These are phyloP conservation scores for Lepidurus arcticus DNA, from an alignment of 1,140 invertebrate species.

Conservation along the genomic window DNA sequence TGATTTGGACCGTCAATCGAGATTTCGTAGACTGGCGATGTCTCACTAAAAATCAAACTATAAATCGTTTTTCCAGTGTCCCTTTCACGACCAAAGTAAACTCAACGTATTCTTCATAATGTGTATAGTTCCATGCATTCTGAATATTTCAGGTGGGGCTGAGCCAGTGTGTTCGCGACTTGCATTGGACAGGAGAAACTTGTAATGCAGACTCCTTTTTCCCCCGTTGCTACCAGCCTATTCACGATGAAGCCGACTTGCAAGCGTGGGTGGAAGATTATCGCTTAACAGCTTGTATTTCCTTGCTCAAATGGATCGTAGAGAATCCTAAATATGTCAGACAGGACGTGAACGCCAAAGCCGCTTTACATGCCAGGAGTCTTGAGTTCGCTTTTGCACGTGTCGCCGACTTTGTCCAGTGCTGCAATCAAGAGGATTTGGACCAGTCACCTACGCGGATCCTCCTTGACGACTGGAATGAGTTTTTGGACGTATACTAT, in stretches of 20 bases:
- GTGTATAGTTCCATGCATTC: neutral
- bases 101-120: neutral
- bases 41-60: constrained; percentile 58
- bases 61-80: constrained; percentile 71
- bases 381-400: constrained; percentile 45
- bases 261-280: constrained; percentile 84
- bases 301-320: constrained; percentile 68
- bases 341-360: constrained; percentile 47
- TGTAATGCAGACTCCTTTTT: constrained; percentile 72
- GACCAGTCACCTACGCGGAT: constrained; percentile 48
- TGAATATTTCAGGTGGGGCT: constrained; percentile 54
- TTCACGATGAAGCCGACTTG: constrained; percentile 71
- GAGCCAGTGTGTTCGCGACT: constrained; percentile 71
- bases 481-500: constrained; percentile 52
- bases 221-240: constrained; percentile 80
- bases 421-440: constrained; percentile 75
- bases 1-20: constrained; percentile 79
- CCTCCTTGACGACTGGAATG: constrained; percentile 32
- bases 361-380: neutral
- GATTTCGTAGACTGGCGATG: constrained; percentile 67
- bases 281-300: constrained; percentile 76
- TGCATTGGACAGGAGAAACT: constrained; percentile 82
- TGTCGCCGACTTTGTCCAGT: constrained; percentile 66
- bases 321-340: constrained; percentile 43
- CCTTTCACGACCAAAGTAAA: constrained; percentile 82